Evolutionary conservation across 2,113 vertebrate species (phyloP).

Genomic region (Pangasianodon gigas): DNA sequence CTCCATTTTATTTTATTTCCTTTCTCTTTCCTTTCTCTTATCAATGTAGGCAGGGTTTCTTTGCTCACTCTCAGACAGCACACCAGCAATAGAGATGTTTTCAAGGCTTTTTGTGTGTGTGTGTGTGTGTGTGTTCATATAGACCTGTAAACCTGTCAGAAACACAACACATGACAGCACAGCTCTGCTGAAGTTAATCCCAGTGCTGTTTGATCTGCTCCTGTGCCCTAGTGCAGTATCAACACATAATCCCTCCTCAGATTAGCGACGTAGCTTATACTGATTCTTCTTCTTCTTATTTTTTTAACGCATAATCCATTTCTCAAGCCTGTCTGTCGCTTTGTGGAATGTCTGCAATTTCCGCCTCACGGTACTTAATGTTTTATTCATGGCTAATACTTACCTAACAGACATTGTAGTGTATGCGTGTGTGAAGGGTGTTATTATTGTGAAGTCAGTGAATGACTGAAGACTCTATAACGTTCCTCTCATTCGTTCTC

Average conservation of each 20-base stretch:
- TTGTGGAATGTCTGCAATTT: slow-evolving; percentile 25
- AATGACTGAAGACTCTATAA: slow-evolving; percentile 20
- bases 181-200: slow-evolving; percentile 3
- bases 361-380: slow-evolving; percentile 3
- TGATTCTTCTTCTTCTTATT: slow-evolving; percentile 16
- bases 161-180: not conserved
- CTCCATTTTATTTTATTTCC: slow-evolving; percentile 37
- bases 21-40: slow-evolving; percentile 21
- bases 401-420: not conserved
- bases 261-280: slow-evolving; percentile 47
- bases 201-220: slow-evolving; percentile 36
- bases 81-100: not conserved
- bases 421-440: not conserved
- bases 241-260: slow-evolving; percentile 48
- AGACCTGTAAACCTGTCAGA: slow-evolving; percentile 13
- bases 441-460: slow-evolving; percentile 32
- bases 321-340: not conserved
- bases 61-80: not conserved
- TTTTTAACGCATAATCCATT: slow-evolving; percentile 50
- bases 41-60: slow-evolving; percentile 42
- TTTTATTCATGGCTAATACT: slow-evolving; percentile 44
- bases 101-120: not conserved
- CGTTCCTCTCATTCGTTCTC: slow-evolving; percentile 28
- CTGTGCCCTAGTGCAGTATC: slow-evolving; percentile 22
- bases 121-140: not conserved